A percentile compares a stretch with the other conserved stretches of the same genome.
Evolutionary conservation across 2,888 invertebrate genomes (phyloP).

Genomic region (Drosophila diplacantha): DNA sequence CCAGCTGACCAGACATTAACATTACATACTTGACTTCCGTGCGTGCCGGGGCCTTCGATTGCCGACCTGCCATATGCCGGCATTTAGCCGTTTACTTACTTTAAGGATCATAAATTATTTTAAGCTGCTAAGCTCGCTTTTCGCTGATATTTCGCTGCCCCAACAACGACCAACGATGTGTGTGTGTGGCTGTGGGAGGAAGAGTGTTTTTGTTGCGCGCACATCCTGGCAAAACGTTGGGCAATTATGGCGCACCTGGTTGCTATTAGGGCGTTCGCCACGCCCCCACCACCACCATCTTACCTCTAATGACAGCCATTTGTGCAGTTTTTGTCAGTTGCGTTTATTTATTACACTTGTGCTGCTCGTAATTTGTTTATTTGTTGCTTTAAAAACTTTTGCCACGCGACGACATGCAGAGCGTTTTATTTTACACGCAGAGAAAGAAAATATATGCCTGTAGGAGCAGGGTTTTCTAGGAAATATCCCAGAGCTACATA

Average conservation of each 20-base stretch:
- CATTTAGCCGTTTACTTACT: constrained; percentile 68
- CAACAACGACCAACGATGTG: not conserved
- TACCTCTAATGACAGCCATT: constrained; percentile 63
- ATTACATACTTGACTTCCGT: constrained; percentile 70
- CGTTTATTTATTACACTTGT: constrained; percentile 62
- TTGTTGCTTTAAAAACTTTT: constrained; percentile 47
- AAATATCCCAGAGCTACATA: no score
- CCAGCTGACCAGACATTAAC: constrained; percentile 74
- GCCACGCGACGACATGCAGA: constrained; percentile 27
- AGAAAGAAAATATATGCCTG: not conserved
- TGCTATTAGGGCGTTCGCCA: constrained; percentile 37
- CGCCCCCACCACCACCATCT: constrained; percentile 34
- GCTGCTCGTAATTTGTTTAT: constrained; percentile 57
- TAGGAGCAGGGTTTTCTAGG: not conserved
- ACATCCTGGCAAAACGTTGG: constrained; percentile 56
- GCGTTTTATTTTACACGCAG: constrained; percentile 15
- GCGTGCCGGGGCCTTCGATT: constrained; percentile 61
- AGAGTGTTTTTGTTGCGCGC: constrained; percentile 38
- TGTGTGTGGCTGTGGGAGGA: constrained; percentile 20
- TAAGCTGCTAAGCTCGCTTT: constrained; percentile 63
- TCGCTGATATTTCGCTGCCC: constrained; percentile 19
- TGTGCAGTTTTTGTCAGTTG: constrained; percentile 65
- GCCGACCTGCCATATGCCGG: constrained; percentile 71
- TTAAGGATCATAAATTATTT: constrained; percentile 73
- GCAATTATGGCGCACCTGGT: constrained; percentile 67